These are phyloP conservation scores for Epistrophella euchroma DNA, from an alignment of 2,888 invertebrate species.

Conservation along the genomic window DNA sequence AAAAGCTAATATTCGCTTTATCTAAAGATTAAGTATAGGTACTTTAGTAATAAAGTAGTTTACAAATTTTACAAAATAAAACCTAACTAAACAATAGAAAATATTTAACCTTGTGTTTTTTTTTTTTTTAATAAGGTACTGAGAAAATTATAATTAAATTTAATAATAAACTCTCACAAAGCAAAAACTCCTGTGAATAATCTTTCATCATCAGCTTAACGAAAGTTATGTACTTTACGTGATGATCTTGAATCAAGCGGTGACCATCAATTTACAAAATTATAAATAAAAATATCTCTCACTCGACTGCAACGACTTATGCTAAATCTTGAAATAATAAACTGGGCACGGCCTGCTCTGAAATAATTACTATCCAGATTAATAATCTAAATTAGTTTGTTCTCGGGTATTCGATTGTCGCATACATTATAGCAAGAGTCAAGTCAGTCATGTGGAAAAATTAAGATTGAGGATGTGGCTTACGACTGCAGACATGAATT, in stretches of 20 bases:
- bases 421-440: constrained; percentile 12
- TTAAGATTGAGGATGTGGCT: constrained; percentile 51
- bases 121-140: no score
- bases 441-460: constrained; percentile 56
- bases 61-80: no score
- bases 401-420: constrained; percentile 37
- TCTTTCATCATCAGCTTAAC: not conserved
- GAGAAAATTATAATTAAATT: no score
- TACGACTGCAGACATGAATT: constrained; percentile 20
- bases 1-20: no score
- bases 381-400: constrained; percentile 54
- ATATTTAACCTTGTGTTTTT: no score
- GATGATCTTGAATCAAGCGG: constrained; percentile 44
- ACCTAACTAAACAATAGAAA: no score
- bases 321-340: not conserved
- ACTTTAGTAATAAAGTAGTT: no score
- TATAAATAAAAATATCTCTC: not conserved
- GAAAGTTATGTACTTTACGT: not conserved
- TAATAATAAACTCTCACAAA: no score
- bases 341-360: constrained; percentile 37
- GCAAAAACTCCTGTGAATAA: not conserved
- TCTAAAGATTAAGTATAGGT: no score
- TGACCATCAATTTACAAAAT: constrained; percentile 29
- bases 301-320: constrained; percentile 21
- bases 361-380: constrained; percentile 59